Conservation (phyloP, 1,140 invertebrate species). For the Chrysomallon squamiferum region DNA sequence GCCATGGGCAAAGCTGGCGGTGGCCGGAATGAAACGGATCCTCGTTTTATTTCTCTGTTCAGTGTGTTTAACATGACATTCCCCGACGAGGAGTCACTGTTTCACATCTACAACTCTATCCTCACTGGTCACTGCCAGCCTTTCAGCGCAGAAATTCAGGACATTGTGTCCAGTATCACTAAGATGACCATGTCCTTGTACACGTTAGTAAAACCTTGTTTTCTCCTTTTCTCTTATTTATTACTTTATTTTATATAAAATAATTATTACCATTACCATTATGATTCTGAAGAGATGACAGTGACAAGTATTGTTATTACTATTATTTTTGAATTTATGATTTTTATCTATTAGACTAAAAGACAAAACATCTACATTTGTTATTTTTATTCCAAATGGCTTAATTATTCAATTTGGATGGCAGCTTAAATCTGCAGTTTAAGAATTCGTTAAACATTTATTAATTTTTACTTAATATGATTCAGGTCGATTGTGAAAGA, state of each 20-base stretch:
- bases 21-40: conserved; percentile 87
- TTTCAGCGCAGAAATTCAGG: conserved; percentile 74
- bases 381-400: too few species aligned
- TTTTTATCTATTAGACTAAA: too few species aligned
- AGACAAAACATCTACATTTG: too few species aligned
- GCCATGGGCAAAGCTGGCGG: conserved; percentile 78
- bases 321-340: too few species aligned
- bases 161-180: conserved; percentile 72
- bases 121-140: conserved; percentile 76
- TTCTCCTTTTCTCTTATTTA: not conserved
- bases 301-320: too few species aligned
- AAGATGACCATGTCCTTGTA: conserved; percentile 84
- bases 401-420: too few species aligned
- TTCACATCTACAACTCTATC: conserved; percentile 74
- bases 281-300: too few species aligned
- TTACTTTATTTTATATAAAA: too few species aligned
- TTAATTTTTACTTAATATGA: conserved; percentile 12
- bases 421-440: too few species aligned
- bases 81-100: conserved; percentile 71
- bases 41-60: conserved; percentile 88
- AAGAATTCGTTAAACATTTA: too few species aligned
- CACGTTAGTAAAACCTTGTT: conserved; percentile 70
- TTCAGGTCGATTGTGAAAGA: conserved; percentile 71
- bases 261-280: too few species aligned
- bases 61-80: conserved; percentile 85